phyloP scores from a whole-genome alignment of 2,797 vertebrate genomes.

The Etheostoma nigrum region DNA sequence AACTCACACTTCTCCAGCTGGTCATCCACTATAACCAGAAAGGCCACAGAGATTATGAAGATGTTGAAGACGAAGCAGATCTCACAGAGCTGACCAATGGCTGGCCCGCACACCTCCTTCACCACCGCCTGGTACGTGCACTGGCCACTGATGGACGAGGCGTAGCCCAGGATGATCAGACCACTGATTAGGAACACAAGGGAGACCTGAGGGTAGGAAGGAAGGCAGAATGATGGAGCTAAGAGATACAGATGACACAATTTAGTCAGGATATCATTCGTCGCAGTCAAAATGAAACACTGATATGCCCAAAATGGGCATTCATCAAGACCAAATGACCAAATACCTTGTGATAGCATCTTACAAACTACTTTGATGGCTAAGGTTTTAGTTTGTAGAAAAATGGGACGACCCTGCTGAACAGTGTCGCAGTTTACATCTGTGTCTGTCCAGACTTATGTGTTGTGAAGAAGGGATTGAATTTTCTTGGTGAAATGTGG shows the following conservation, averaged over 20 bases:
- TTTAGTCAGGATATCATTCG: not conserved
- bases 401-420: not conserved
- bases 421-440: not conserved
- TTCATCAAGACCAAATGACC: not conserved
- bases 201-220: slow-evolving; percentile 71
- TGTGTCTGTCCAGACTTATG: no score
- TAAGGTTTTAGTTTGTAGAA: not conserved
- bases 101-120: slow-evolving; percentile 87
- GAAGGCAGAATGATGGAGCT: no score
- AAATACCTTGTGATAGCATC: not conserved
- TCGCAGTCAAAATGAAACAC: not conserved
- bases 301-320: not conserved
- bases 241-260: not conserved
- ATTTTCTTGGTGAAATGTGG: no score
- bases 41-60: slow-evolving; percentile 97
- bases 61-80: slow-evolving; percentile 94
- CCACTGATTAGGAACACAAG: slow-evolving; percentile 95
- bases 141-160: slow-evolving; percentile 89
- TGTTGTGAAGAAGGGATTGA: no score
- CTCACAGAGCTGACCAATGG: slow-evolving; percentile 92
- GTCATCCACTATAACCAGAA: slow-evolving; percentile 93
- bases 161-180: slow-evolving; percentile 92
- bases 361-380: no score
- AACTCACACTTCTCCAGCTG: slow-evolving; percentile 95
- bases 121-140: slow-evolving; percentile 95